These are phyloP conservation scores for Eospalax fontanierii DNA, from an alignment of 2,797 vertebrate species.

Conservation along the genomic window DNA sequence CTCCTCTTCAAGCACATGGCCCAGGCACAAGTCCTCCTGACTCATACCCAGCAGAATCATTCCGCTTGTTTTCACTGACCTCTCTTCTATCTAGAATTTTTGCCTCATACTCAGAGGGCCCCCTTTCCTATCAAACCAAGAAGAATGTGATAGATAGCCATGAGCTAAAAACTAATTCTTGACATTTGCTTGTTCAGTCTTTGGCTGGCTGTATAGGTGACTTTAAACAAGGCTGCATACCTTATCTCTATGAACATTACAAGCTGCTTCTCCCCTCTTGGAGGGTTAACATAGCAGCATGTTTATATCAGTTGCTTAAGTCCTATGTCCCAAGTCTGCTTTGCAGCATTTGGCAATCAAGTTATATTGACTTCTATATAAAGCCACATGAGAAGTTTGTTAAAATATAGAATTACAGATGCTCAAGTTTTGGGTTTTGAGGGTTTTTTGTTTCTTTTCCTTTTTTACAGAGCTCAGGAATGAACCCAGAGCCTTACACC, in stretches of 20 bases:
- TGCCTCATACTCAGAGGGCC: not conserved
- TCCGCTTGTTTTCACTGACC: not conserved
- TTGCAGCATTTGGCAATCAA: not conserved
- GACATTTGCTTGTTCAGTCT: not conserved
- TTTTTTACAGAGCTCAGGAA: not conserved
- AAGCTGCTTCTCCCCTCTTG: not conserved
- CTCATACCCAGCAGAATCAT: not conserved
- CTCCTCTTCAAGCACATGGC: not conserved
- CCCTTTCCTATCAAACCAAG: slow-evolving; percentile 6
- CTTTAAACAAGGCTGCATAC: not conserved
- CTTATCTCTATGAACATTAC: not conserved
- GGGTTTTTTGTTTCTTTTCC: not conserved
- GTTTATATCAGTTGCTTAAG: not conserved
- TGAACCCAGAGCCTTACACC: not conserved
- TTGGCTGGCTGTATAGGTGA: not conserved
- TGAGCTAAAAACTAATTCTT: not conserved
- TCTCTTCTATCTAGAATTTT: not conserved
- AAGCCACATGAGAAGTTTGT: not conserved
- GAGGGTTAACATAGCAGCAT: not conserved
- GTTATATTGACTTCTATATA: not conserved
- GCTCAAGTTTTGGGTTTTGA: not conserved
- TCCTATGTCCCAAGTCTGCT: not conserved
- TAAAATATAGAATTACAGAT: not conserved
- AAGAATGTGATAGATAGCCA: not conserved
- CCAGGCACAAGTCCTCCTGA: not conserved